phyloP scores from a whole-genome alignment of 2,888 invertebrate genomes.

The Pachycephus smyrnensis region DNA sequence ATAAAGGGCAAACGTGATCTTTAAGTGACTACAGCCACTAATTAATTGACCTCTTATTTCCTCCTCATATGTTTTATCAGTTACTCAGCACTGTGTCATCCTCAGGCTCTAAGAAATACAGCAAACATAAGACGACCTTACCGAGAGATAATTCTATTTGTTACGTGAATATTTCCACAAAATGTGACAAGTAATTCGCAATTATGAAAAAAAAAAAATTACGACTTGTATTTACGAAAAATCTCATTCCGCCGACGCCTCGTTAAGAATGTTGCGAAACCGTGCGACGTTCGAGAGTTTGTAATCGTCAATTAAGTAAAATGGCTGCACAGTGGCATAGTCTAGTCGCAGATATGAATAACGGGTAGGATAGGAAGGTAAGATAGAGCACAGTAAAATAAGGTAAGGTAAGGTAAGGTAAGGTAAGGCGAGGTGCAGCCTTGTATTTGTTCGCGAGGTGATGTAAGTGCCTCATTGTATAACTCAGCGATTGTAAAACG shows the following conservation, averaged over 20 bases:
- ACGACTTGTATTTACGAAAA: conserved; percentile 1
- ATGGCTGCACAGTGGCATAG: conserved; percentile 40
- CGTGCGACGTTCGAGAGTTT: conserved; percentile 26
- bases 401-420: conserved; percentile 31
- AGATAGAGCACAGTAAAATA: conserved; percentile 27
- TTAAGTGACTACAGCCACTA: conserved; percentile 31
- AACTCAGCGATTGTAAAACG: conserved; percentile 55
- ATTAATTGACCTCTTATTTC: not conserved
- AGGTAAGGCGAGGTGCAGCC: conserved; percentile 49
- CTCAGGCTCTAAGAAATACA: not conserved
- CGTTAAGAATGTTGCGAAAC: conserved; percentile 33
- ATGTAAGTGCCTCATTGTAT: conserved; percentile 49
- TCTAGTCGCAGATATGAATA: conserved; percentile 51
- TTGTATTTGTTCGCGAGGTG: conserved; percentile 50
- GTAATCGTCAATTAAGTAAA: conserved; percentile 55
- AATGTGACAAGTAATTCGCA: not conserved
- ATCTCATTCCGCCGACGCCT: conserved; percentile 3
- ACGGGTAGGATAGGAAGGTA: conserved; percentile 31
- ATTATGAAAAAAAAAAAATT: not conserved
- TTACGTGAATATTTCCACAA: not conserved
- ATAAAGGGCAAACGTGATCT: conserved; percentile 46
- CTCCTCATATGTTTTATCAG: not conserved
- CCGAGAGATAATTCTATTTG: not conserved
- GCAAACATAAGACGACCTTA: not conserved
- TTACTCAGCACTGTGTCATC: not conserved